Percentiles rank a stretch among this genome's conserved stretches.
Evolutionary conservation across 92 coral and sea anemone genomes (phyloP).

Genomic region (Plumapathes pennacea): DNA sequence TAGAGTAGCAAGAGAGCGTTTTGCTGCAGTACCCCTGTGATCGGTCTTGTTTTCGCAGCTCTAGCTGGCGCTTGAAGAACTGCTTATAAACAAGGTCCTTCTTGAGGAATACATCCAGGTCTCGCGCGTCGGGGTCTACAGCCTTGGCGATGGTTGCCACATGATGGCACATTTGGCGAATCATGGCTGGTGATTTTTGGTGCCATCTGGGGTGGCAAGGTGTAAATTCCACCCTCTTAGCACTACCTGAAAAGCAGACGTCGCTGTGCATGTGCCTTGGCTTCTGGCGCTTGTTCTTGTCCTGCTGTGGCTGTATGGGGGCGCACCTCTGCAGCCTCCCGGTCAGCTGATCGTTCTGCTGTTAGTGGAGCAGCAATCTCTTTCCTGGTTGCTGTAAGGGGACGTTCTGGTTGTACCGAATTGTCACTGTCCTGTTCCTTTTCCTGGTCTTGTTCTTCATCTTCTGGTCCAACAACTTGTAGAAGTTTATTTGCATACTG

Average conservation of each 20-base stretch:
- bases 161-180: slow-evolving; percentile 10
- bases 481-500: too few relatives aligned
- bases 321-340: too few relatives aligned
- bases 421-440: too few relatives aligned
- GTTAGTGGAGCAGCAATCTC: too few relatives aligned
- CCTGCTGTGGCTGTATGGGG: too few relatives aligned
- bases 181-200: slow-evolving; percentile 4
- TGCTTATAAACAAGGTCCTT: slow-evolving; percentile 2
- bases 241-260: not conserved
- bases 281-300: too few relatives aligned
- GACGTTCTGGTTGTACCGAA: too few relatives aligned
- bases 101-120: slow-evolving; percentile 2
- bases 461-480: too few relatives aligned
- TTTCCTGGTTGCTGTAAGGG: too few relatives aligned
- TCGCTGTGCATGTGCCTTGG: too few relatives aligned
- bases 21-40: slow-evolving; percentile 9
- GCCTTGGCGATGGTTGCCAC: slow-evolving; percentile 7
- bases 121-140: slow-evolving; percentile 2
- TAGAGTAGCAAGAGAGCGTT: slow-evolving; percentile 12
- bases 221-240: slow-evolving; percentile 5
- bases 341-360: too few relatives aligned
- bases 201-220: slow-evolving; percentile 12
- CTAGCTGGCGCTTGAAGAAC: slow-evolving; percentile 10
- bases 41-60: slow-evolving; percentile 9
- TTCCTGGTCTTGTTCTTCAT: too few relatives aligned